A percentile compares a stretch with the other conserved stretches of the same genome.
phyloP scores from a whole-genome alignment of 2,888 invertebrate genomes.

The Oligia fasciuncula region DNA sequence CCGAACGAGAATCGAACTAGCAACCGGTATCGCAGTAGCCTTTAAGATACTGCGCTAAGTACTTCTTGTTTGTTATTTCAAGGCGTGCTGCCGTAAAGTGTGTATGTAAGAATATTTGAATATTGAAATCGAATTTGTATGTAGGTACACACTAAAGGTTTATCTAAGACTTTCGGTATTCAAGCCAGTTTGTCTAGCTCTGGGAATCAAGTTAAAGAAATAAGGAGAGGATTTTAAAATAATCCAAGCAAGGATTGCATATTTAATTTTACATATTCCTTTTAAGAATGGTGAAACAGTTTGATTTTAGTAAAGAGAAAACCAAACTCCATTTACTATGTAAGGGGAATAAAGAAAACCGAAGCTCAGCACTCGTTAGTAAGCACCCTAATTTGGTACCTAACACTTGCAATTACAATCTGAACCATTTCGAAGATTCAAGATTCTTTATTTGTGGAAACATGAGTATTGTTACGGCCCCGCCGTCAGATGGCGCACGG shows the following conservation, averaged over 20 bases:
- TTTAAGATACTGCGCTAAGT: constrained; percentile 22
- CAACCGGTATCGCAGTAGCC: constrained; percentile 23
- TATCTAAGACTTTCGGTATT: constrained; percentile 41
- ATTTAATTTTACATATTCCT: not conserved
- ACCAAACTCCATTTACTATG: too few relatives aligned
- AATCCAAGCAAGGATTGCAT: not conserved
- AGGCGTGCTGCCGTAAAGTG: constrained; percentile 36
- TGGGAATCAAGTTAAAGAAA: constrained; percentile 12
- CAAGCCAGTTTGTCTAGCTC: constrained; percentile 37
- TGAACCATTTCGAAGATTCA: too few relatives aligned
- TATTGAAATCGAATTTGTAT: constrained; percentile 50
- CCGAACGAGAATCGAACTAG: constrained; percentile 11
- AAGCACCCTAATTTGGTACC: too few relatives aligned
- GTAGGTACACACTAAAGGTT: constrained; percentile 31
- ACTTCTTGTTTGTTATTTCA: constrained; percentile 26
- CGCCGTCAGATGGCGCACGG: too few relatives aligned
- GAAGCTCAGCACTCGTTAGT: too few relatives aligned
- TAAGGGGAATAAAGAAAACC: too few relatives aligned
- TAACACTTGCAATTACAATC: too few relatives aligned
- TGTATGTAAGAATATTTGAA: constrained; percentile 30
- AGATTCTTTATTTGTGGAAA: too few relatives aligned
- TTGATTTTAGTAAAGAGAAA: not conserved
- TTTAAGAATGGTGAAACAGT: not conserved
- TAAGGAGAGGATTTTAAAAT: not conserved
- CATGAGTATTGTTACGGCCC: too few relatives aligned